Evolutionary conservation across 2,113 vertebrate species (phyloP), one percentile per base, ranked within the genome.

Genomic region (Microtus pennsylvanicus): DNA sequence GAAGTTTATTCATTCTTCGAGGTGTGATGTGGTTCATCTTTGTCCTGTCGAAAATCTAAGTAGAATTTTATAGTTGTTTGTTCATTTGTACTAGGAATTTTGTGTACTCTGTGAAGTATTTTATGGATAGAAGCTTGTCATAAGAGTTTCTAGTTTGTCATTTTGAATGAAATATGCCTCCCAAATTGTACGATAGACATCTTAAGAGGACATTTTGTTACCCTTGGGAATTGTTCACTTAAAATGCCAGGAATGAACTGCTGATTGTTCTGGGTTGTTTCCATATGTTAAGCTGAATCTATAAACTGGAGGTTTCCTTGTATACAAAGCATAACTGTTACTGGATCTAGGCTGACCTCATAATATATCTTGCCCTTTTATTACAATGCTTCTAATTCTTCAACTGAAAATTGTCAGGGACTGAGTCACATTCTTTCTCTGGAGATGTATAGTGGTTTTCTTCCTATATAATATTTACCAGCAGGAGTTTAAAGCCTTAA

Each of bases 51-150:
- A 38, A 85, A 65, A 94, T 93, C 72, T 90, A 91, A 67, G 12
- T 89, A 96, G 38, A 89, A 72, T 82, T 88, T 96, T 94, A 38
- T 93, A 88, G 67, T 30, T 76, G 35, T 10, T 38, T 80, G 33
- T 95, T 90, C 52, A 94, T 82, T 96, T 96, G 85, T 90, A 67
- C 38, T 91, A 70, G 50, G 21, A 78, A 77, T 91, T 94, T 85
- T 93, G 35, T 94, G 6, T 70, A 92, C 7, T 38, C 22, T 67
- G 16, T 92, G 26, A 95, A 89, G 17, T 94, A 96, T 87, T 81
- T 95, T 55, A 75, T 94, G 80, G 30, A 42, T 85, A 24, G 47
- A 83, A 94, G 90, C 45, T 75, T 86, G 8, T 65, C 30, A 83
- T 96, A 94, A 77, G 16, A 5, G 47, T 92, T 91, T 42, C 80